A percentile compares a stretch with the other conserved stretches of the same genome.
These are phyloP conservation scores for Sarcophaga carnaria DNA, from an alignment of 2,888 invertebrate genomes.

Conservation along the genomic window DNA sequence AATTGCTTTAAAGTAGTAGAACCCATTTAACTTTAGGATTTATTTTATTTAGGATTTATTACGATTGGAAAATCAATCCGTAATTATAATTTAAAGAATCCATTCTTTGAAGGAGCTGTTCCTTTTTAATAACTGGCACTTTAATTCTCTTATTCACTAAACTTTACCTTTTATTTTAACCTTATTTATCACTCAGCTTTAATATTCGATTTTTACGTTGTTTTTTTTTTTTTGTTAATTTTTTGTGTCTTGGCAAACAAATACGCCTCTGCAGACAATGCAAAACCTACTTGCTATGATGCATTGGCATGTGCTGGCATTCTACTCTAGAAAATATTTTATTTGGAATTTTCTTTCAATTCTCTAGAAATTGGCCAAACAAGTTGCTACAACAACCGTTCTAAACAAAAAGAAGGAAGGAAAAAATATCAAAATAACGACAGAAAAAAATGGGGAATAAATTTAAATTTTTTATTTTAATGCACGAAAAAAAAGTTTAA, in stretches of 20 bases:
- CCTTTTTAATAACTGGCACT: background rate
- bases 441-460: background rate
- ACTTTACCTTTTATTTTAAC: constrained; percentile 29
- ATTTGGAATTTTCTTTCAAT: constrained; percentile 20
- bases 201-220: constrained; percentile 5
- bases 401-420: constrained; percentile 36
- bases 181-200: constrained; percentile 41
- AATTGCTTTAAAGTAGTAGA: no score
- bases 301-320: constrained; percentile 54
- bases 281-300: constrained; percentile 49
- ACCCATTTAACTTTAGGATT: no score
- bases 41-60: no score
- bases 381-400: constrained; percentile 69
- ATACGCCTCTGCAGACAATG: constrained; percentile 68
- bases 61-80: no score
- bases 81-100: background rate
- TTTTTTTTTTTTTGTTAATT: constrained; percentile 1
- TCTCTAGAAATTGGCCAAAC: constrained; percentile 71
- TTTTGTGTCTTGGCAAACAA: constrained; percentile 48
- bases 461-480: constrained; percentile 30
- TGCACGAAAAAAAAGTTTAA: background rate
- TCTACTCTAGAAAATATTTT: constrained; percentile 22
- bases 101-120: constrained; percentile 22
- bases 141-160: background rate
- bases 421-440: constrained; percentile 13